A percentile compares a stretch with the other conserved stretches of the same genome.
phyloP scores from a whole-genome alignment of 2,797 vertebrate species.

The Lepus oiostolus region DNA sequence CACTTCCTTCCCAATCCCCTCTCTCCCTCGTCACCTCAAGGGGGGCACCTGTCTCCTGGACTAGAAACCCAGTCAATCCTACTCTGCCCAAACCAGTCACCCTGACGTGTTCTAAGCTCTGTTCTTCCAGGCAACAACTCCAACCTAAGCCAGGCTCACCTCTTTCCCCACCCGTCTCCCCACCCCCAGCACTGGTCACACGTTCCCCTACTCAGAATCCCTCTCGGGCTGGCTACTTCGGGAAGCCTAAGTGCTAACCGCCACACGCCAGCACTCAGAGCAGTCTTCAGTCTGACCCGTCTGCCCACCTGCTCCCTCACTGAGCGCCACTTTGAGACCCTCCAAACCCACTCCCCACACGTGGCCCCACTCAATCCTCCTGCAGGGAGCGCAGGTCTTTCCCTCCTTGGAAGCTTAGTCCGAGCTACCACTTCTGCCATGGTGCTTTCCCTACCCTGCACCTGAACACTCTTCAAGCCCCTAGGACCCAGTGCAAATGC shows the following conservation, averaged over 20 bases:
- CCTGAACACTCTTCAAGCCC: not conserved
- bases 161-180: not conserved
- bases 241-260: not conserved
- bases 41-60: not conserved
- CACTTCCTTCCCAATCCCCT: not conserved
- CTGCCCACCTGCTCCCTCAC: not conserved
- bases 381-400: not conserved
- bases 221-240: not conserved
- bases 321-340: not conserved
- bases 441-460: not conserved
- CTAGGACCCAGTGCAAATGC: not conserved
- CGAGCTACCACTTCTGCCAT: not conserved
- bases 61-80: not conserved
- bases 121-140: not conserved
- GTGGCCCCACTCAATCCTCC: not conserved
- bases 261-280: not conserved
- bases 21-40: not conserved
- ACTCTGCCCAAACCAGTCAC: not conserved
- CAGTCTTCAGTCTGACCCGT: not conserved
- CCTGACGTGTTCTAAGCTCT: not conserved
- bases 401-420: not conserved
- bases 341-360: not conserved
- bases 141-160: not conserved
- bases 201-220: not conserved
- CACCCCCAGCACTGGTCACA: not conserved